Conservation (phyloP, 2,113 vertebrate species). For the Pedetes capensis region DNA sequence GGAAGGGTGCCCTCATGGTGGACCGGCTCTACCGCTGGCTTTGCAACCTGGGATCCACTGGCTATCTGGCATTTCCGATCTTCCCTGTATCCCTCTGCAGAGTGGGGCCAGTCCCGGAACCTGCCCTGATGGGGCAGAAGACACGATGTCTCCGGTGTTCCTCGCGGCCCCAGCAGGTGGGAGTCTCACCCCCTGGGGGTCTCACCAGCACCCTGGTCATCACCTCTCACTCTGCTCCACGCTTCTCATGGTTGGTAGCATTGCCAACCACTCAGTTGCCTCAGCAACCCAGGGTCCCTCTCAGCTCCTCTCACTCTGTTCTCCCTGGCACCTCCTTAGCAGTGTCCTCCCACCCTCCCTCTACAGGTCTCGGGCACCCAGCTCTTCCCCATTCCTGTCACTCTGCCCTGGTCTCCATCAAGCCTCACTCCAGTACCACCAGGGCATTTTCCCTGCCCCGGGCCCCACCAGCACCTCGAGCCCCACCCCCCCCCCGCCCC, state of each 20-base stretch:
- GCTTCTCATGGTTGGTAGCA: fast-evolving
- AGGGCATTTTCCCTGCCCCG: neutral
- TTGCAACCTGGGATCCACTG: fast-evolving
- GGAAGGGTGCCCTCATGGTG: fast-evolving
- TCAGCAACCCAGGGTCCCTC: neutral
- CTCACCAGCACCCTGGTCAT: neutral
- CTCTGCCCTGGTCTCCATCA: neutral
- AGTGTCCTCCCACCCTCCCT: fast-evolving
- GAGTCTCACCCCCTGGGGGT: neutral
- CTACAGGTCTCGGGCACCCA: fast-evolving
- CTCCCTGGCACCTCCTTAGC: fast-evolving
- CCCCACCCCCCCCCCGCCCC: neutral
- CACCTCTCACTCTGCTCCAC: neutral
- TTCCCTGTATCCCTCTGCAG: neutral
- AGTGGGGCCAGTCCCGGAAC: fast-evolving
- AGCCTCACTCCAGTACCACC: neutral
- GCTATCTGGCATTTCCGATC: neutral
- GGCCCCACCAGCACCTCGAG: no score
- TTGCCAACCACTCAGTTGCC: neutral
- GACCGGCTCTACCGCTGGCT: neutral
- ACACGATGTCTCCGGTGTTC: fast-evolving
- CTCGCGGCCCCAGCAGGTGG: neutral
- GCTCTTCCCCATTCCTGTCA: neutral
- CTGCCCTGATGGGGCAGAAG: neutral
- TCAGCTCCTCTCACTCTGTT: neutral